Evolutionary conservation across 2,113 vertebrate genomes (phyloP), one percentile per base, ranked within the genome.

Genomic region (Brachyhypopomus gauderio): DNA sequence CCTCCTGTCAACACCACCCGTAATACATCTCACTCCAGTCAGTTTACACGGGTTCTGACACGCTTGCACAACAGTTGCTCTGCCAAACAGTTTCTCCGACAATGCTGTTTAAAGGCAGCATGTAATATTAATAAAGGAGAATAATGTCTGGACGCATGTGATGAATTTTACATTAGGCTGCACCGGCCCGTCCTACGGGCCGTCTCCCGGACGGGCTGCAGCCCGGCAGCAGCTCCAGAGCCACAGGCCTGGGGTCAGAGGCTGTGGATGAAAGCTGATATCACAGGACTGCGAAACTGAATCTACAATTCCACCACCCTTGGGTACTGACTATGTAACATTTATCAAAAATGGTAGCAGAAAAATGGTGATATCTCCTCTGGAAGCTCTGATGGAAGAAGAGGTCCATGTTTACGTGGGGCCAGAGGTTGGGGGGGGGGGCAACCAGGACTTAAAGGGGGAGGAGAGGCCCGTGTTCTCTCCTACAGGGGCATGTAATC

Each of bases 111-210:
- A 94, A 85, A 92, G 88, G 83, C 72, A 34, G 0, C 25, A 86
- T 95, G 87, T 85, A 95, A 92, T 94, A 95, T 94, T 95, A 91
- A 95, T 93, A 91, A 89, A 3, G 48, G 88, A 91, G 91, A 86
- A 78, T 91, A 90, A 94, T 80, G 90, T 87, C 87, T 85, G 89
- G 92, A 91, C 72, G 88, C 88, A 7, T 78, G 38, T 67, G 76
- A 92, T 95, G 89, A 95, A 95, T 95, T 94, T 94, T 96, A 94
- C 87, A 95, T 93, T 92, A 92, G 79, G 60, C 79, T 63, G 83
- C 87, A 81, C 25, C 12, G 5, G 3, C 14, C 55, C 59, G 34
- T 72, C 72, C 59, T 77, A 23, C 4, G 56, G 76, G 20, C 38
- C 22, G 36, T 14, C 45, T 52, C 45, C 3, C 38, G 38, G 38